Conservation (phyloP, 2,888 invertebrate species). For the Dusona sp. region DNA sequence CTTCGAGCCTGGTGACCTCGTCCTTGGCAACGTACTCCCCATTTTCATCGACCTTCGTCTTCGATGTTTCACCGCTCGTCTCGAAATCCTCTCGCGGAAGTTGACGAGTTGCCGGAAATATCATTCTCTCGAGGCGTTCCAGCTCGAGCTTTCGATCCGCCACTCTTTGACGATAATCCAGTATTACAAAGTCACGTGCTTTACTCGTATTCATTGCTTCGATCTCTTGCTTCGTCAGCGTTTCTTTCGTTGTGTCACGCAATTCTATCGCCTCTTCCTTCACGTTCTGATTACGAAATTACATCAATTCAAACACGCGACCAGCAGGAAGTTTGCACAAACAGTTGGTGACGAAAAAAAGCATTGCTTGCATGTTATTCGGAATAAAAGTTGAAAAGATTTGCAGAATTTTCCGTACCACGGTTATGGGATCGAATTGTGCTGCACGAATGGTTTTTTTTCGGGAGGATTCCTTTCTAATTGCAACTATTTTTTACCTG, state of each 20-base stretch:
- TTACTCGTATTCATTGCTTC: slow-evolving; percentile 89
- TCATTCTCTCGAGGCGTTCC: slow-evolving; percentile 91
- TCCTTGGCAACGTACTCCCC: slow-evolving; percentile 83
- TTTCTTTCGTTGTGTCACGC: slow-evolving; percentile 89
- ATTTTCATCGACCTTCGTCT: slow-evolving; percentile 75
- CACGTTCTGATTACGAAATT: slow-evolving; percentile 85
- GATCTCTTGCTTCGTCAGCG: slow-evolving; percentile 89
- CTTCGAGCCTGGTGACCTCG: slow-evolving; percentile 85
- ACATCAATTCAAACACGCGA: not conserved
- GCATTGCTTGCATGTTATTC: not conserved
- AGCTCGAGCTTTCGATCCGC: slow-evolving; percentile 90
- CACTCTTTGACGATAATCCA: slow-evolving; percentile 88
- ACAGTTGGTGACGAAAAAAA: not conserved
- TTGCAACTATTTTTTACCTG: slow-evolving; percentile 85
- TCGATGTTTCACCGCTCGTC: slow-evolving; percentile 80
- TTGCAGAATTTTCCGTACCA: too few species aligned
- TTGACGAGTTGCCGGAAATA: slow-evolving; percentile 88
- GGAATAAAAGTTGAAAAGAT: too few species aligned
- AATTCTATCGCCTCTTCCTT: slow-evolving; percentile 91
- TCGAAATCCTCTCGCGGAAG: slow-evolving; percentile 79
- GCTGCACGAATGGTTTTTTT: not conserved
- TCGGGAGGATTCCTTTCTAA: not conserved
- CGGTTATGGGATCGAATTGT: too few species aligned
- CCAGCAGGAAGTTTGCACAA: not conserved
- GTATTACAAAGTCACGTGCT: slow-evolving; percentile 86